Percentiles rank a stretch among this genome's conserved stretches.
Evolutionary conservation across 2,888 invertebrate genomes (phyloP).

Genomic region (Amitus sp.): DNA sequence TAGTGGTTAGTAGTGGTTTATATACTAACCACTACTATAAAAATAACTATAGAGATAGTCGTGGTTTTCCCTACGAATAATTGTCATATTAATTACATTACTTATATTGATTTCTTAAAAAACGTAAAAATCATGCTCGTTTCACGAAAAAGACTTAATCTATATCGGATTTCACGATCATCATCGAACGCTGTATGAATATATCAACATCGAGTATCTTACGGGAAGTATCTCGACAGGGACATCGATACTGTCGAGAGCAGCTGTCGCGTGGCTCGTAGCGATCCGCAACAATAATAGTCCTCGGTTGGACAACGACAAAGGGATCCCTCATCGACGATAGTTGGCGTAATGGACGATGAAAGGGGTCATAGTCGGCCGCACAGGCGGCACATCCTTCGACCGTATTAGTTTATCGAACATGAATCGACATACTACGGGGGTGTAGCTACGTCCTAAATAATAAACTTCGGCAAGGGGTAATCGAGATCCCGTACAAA

Average conservation of each 20-base stretch:
- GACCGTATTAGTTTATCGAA: slow-evolving; percentile 29
- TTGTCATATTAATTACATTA: no score
- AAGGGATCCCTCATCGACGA: slow-evolving; percentile 45
- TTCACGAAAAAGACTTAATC: neutral
- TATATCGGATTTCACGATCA: neutral
- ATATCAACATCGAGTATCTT: slow-evolving; percentile 26
- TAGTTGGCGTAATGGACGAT: slow-evolving; percentile 47
- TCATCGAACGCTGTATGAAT: neutral
- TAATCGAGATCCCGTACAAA: slow-evolving; percentile 18
- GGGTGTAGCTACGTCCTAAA: slow-evolving; percentile 29
- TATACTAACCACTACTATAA: no score
- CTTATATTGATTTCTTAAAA: no score
- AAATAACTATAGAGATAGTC: no score
- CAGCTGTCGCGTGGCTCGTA: slow-evolving; percentile 57
- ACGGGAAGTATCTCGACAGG: slow-evolving; percentile 43
- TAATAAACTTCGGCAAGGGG: slow-evolving; percentile 34
- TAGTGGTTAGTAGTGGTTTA: no score
- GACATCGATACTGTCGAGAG: slow-evolving; percentile 53
- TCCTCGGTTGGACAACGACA: slow-evolving; percentile 43
- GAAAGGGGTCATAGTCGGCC: slow-evolving; percentile 45
- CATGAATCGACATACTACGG: slow-evolving; percentile 29
- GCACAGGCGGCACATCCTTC: slow-evolving; percentile 16
- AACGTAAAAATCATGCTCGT: neutral
- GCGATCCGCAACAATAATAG: slow-evolving; percentile 55
- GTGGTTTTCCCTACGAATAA: no score